Conservation (phyloP, 1,140 invertebrate genomes). For the Aradophagus sp. region DNA sequence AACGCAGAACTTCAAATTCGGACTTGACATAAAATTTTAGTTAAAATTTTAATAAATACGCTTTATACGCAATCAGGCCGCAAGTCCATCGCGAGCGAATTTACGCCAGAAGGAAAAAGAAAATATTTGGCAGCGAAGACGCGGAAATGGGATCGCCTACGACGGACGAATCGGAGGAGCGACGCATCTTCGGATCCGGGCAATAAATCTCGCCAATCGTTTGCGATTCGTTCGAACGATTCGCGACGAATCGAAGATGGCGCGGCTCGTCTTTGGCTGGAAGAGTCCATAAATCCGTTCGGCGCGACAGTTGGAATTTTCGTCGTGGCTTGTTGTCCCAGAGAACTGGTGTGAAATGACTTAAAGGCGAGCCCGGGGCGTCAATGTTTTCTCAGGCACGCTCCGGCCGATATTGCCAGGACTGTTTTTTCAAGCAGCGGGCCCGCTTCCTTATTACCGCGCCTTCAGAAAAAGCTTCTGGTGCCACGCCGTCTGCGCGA, state of each 20-base stretch:
- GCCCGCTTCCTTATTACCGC: constrained; percentile 72
- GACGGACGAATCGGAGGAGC: too few species aligned
- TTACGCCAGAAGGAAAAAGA: neutral
- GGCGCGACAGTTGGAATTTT: constrained; percentile 50
- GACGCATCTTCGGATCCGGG: too few species aligned
- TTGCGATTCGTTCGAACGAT: constrained; percentile 35
- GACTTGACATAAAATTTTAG: too few species aligned
- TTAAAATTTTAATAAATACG: too few species aligned
- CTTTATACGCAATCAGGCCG: too few species aligned
- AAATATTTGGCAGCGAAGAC: too few species aligned
- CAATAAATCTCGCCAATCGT: constrained; percentile 20
- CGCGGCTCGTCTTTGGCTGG: constrained; percentile 27
- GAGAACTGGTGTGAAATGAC: constrained; percentile 56
- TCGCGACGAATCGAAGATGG: constrained; percentile 29
- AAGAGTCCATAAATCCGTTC: constrained; percentile 49
- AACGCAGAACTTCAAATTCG: too few species aligned
- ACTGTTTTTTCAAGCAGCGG: constrained; percentile 71
- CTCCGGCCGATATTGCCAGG: constrained; percentile 68
- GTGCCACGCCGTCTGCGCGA: constrained; percentile 71
- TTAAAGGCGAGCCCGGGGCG: constrained; percentile 48
- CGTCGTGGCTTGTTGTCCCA: constrained; percentile 36
- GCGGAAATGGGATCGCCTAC: too few species aligned
- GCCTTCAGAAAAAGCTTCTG: constrained; percentile 56
- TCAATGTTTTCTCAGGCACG: constrained; percentile 70
- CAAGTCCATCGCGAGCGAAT: too few species aligned